Conservation (phyloP, 2,113 vertebrate species). For the Tetraodon nigroviridis region DNA sequence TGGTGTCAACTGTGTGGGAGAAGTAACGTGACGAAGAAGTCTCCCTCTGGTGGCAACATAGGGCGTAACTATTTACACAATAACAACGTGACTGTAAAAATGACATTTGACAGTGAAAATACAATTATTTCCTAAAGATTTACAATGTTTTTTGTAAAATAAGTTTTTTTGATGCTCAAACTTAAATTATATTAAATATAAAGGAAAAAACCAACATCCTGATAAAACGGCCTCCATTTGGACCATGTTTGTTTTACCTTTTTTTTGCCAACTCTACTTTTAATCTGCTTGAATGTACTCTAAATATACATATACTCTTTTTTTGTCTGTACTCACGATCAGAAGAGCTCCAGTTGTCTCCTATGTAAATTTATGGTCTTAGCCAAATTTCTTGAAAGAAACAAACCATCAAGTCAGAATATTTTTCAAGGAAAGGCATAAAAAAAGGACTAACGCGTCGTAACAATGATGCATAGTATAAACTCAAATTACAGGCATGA, state of each 20-base stretch:
- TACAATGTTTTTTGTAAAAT: too few relatives aligned
- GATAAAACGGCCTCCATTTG: not conserved
- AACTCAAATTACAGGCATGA: conserved; percentile 71
- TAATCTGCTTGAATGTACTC: not conserved
- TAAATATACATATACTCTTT: not conserved
- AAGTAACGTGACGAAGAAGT: conserved; percentile 26
- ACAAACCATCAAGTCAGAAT: conserved; percentile 35
- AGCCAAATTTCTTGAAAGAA: conserved; percentile 23
- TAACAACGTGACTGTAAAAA: not conserved
- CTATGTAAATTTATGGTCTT: conserved; percentile 23
- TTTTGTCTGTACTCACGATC: conserved; percentile 3
- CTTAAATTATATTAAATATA: too few relatives aligned
- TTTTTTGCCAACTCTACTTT: not conserved
- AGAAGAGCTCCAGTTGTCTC: not conserved
- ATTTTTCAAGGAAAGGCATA: conserved; percentile 48
- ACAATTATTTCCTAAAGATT: too few relatives aligned
- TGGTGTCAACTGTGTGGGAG: conserved; percentile 22
- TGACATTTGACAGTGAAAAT: too few relatives aligned
- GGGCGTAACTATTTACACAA: not conserved
- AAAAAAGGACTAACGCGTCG: conserved; percentile 50
- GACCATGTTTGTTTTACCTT: not conserved
- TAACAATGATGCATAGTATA: conserved; percentile 63
- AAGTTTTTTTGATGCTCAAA: too few relatives aligned
- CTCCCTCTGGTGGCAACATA: conserved; percentile 69
- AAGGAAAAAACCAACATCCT: not conserved